phyloP scores from a whole-genome alignment of 2,797 vertebrate species.

The Tadarida brasiliensis region DNA sequence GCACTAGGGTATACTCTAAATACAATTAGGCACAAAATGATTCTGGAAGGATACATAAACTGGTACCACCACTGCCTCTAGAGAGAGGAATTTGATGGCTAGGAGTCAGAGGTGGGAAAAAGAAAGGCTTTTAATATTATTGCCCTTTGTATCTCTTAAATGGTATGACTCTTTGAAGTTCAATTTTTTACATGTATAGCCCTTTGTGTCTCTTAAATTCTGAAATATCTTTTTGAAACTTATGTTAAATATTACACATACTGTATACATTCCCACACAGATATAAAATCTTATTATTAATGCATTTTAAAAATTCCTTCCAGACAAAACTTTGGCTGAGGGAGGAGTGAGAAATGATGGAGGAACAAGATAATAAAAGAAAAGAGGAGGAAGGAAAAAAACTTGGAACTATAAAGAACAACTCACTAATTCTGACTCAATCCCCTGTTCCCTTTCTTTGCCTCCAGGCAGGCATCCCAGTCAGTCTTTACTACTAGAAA shows the following conservation, averaged over 20 bases:
- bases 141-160: neutral
- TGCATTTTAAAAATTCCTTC: conserved; percentile 10
- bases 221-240: conserved; percentile 39
- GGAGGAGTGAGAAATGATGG: neutral
- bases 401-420: neutral
- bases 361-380: neutral
- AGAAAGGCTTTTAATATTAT: conserved; percentile 20
- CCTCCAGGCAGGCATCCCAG: conserved; percentile 24
- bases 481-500: conserved; percentile 34
- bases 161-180: neutral
- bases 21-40: conserved; percentile 13
- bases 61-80: neutral
- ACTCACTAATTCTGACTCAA: conserved; percentile 15
- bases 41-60: conserved; percentile 4
- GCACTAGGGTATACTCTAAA: neutral
- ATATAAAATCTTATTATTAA: conserved; percentile 19
- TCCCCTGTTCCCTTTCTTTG: neutral
- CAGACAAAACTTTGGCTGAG: conserved; percentile 44
- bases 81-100: neutral
- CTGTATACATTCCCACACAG: neutral
- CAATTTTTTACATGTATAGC: neutral
- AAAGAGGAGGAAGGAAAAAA: neutral
- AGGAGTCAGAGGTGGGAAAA: neutral
- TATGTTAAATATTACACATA: neutral
- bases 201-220: conserved; percentile 6